Evolutionary conservation across 2,113 vertebrate genomes (phyloP).

Genomic region (Vanacampus margaritifer): DNA sequence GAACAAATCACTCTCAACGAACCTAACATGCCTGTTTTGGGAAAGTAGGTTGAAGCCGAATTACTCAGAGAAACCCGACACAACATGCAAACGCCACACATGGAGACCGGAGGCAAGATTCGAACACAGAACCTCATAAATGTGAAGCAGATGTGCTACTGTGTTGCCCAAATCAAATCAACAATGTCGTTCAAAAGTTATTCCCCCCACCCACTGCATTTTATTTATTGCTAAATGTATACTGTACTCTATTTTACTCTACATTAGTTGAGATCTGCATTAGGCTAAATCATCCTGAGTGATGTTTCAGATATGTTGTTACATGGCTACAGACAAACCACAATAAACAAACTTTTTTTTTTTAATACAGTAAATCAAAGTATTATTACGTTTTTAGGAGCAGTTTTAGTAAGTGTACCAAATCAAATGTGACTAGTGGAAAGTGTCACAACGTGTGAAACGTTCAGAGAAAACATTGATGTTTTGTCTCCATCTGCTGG

Average conservation of each 20-base stretch:
- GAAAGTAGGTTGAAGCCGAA: too few species aligned
- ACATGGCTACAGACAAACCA: background rate
- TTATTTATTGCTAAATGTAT: background rate
- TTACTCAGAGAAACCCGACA: too few species aligned
- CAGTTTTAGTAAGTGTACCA: background rate
- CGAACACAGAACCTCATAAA: background rate
- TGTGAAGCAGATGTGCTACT: background rate
- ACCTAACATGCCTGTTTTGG: too few species aligned
- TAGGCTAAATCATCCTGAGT: too few species aligned
- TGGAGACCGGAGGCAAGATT: background rate
- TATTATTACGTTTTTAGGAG: background rate
- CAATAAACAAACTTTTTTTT: background rate
- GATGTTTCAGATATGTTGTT: background rate
- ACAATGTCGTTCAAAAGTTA: background rate
- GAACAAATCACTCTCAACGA: too few species aligned
- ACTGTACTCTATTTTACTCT: background rate
- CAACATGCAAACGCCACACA: background rate
- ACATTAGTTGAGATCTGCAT: background rate
- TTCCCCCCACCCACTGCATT: background rate
- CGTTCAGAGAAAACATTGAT: background rate
- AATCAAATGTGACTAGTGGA: background rate
- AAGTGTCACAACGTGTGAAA: background rate
- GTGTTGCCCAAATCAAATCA: too few species aligned
- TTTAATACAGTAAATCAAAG: background rate
- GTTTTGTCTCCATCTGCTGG: slow-evolving; percentile 43